Evolutionary conservation across 2,113 vertebrate species (phyloP).

Genomic region (Willisornis vidua): DNA sequence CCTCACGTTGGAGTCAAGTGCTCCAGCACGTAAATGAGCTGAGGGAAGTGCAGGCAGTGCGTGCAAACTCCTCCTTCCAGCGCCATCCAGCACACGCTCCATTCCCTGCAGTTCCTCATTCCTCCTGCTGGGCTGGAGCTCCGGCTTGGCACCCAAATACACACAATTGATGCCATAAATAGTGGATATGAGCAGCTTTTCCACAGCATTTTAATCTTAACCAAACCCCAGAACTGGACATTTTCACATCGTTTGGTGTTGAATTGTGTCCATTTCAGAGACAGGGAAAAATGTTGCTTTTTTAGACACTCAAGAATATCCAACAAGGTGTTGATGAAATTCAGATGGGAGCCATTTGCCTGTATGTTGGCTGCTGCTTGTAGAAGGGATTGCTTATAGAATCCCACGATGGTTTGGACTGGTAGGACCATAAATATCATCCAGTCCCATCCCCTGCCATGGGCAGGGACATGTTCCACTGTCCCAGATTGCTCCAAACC

Average conservation of each 20-base stretch:
- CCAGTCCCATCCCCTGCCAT: background rate
- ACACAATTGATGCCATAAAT: fast-evolving
- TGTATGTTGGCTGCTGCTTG: background rate
- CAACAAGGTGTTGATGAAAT: background rate
- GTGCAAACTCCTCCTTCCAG: background rate
- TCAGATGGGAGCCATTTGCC: background rate
- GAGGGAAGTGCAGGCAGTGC: fast-evolving
- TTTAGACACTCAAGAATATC: background rate
- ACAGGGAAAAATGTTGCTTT: fast-evolving
- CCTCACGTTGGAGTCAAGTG: background rate
- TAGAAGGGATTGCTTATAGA: fast-evolving
- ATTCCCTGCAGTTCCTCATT: fast-evolving
- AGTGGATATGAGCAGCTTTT: background rate
- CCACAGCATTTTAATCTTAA: fast-evolving
- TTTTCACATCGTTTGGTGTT: fast-evolving
- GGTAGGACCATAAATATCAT: background rate
- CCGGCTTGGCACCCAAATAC: background rate
- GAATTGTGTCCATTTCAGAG: background rate
- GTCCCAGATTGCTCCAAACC: background rate
- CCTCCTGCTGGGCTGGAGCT: background rate
- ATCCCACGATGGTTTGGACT: background rate
- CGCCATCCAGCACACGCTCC: fast-evolving
- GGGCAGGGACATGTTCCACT: background rate
- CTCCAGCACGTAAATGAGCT: background rate
- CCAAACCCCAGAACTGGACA: fast-evolving